Percentiles rank a stretch among this genome's conserved stretches.
Conservation (phyloP, 2,797 vertebrate genomes). For the Eurystomus glaucurus region DNA sequence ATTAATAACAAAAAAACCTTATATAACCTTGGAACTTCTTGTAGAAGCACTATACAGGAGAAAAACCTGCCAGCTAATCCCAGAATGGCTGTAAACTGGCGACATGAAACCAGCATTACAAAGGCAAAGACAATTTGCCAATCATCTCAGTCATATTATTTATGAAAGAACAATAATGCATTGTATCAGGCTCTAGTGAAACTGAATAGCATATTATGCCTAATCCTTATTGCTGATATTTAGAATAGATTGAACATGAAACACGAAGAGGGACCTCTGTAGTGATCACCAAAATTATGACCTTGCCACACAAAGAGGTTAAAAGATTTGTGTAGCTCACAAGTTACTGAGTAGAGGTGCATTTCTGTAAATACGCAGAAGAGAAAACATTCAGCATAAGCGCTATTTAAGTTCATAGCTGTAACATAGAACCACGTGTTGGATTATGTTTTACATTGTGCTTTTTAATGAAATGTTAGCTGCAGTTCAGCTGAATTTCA, state of each 20-base stretch:
- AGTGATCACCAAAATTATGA: not conserved
- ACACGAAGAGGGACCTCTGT: not conserved
- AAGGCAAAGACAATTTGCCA: not conserved
- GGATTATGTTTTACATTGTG: not conserved
- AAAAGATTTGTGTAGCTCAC: not conserved
- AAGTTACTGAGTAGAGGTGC: not conserved
- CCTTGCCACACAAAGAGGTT: not conserved
- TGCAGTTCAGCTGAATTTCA: not conserved
- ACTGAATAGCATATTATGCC: not conserved
- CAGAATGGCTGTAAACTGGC: not conserved
- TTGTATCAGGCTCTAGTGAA: not conserved
- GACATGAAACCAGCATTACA: not conserved
- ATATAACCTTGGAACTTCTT: not conserved
- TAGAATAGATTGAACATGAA: not conserved
- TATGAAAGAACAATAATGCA: not conserved
- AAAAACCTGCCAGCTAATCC: not conserved
- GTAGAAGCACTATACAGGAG: not conserved
- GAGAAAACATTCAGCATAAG: not conserved
- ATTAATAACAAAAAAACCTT: not conserved
- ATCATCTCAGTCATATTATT: not conserved
- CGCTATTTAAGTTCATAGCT: not conserved
- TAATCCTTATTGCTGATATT: not conserved
- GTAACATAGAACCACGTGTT: not conserved
- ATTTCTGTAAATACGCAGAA: not conserved
- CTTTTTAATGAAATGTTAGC: not conserved